Base-by-base conservation (phyloP, 2,888 invertebrate genomes). In the Sarcophaga carnaria region DNA sequence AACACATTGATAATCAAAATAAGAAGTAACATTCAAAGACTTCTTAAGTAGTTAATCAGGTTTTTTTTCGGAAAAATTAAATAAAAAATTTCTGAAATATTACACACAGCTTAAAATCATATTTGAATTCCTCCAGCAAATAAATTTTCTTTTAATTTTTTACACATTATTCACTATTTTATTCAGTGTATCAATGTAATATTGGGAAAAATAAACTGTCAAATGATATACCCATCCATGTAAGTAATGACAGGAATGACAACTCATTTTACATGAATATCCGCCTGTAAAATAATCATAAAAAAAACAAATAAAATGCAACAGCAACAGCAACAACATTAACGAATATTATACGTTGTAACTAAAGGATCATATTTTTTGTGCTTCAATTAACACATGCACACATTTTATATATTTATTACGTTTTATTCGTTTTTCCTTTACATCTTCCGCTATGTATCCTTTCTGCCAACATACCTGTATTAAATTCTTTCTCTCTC, bases 191-290 rank as follows among this genome's bases (percentile, higher is more conserved):
- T 70, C 5, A 25, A 49, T 70, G 14, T 22, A 60, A 63, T 63
- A 63, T 83, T 22, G 63, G 45, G 45, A 22, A 74, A 45, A 63
- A 27, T 17, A 11, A 60, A 62, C 60, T 45, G 74, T 74, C 54
- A 4, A 12, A 76, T 25, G 49, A 70, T 20, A 60, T 47, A 76
- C 47, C 47, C 10, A 14, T 10, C 45, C 37, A 17, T 63, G 47
- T 25, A 66, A 71, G 69, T 62, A 62, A 67, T n/a, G 59, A 17
- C 20, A 62, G 20, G 60, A 78, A 83, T 83, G 86, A 78, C 86
- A 86, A 54, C 74, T 80, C 78, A 69, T 75, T 83, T 83, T 80
- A 77, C 74, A 80, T 80, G 86, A 77, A 69, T 47, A 72, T 83
- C 69, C 77, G 69, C 49, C 37, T 45, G 49, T 6, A 66, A 45